Percentiles rank a stretch among this genome's conserved stretches.
phyloP scores from a whole-genome alignment of 1,140 invertebrate species.

The Platyscapa corneri region DNA sequence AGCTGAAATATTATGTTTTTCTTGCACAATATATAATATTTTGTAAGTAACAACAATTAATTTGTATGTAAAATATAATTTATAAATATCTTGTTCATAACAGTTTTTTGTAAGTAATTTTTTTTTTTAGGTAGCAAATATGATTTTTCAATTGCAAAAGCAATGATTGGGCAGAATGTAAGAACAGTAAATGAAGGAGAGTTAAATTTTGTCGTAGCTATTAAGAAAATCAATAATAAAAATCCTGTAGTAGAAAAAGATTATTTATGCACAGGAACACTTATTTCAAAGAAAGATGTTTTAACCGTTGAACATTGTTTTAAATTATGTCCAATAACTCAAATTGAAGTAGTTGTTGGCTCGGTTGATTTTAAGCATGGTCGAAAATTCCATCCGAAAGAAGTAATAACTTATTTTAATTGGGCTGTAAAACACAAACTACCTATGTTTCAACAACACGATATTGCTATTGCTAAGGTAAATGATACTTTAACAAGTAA shows the following conservation, averaged over 20 bases:
- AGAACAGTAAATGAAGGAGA: background rate
- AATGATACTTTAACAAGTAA: background rate
- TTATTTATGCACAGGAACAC: constrained; percentile 1
- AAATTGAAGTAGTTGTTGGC: background rate
- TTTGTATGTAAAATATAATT: too few species aligned
- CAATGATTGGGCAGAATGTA: background rate
- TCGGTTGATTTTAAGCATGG: background rate
- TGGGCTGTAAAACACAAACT: background rate
- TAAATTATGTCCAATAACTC: background rate
- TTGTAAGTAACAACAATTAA: too few species aligned
- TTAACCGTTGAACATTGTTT: constrained; percentile 6
- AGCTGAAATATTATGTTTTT: too few species aligned
- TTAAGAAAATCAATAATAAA: background rate
- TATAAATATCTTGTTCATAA: too few species aligned
- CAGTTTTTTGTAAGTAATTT: too few species aligned
- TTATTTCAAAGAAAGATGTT: too few species aligned
- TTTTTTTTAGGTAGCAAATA: background rate
- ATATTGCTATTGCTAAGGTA: constrained; percentile 5
- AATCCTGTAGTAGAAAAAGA: background rate
- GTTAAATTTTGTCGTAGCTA: background rate
- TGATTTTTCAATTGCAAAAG: background rate
- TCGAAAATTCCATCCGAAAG: background rate
- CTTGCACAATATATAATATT: too few species aligned
- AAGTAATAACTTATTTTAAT: background rate
- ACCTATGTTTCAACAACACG: background rate